phyloP scores from a whole-genome alignment of 2,888 invertebrate genomes.

The Leptinotarsa haldemani region DNA sequence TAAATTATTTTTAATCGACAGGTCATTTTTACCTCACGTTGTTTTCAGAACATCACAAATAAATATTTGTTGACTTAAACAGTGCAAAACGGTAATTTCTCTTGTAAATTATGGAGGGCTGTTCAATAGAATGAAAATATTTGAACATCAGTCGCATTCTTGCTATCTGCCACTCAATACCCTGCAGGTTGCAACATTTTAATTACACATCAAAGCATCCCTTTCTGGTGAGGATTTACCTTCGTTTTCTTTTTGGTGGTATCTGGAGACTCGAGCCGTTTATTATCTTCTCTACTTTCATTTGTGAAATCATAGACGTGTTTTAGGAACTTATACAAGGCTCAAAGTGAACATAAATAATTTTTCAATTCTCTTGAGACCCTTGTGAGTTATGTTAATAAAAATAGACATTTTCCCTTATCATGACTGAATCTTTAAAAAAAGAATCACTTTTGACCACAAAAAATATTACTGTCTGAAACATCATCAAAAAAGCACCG shows the following conservation, averaged over 20 bases:
- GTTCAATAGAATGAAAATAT: not conserved
- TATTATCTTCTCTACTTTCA: slow-evolving; percentile 4
- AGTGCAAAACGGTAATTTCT: too few relatives aligned
- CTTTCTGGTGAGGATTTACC: slow-evolving; percentile 5
- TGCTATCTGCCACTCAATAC: slow-evolving; percentile 15
- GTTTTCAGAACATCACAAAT: too few relatives aligned
- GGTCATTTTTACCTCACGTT: too few relatives aligned
- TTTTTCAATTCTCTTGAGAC: too few relatives aligned
- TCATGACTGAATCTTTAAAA: too few relatives aligned
- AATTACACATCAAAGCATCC: slow-evolving; percentile 11
- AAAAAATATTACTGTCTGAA: too few relatives aligned
- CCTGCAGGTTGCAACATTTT: slow-evolving; percentile 3
- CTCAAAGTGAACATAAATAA: not conserved
- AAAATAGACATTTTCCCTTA: too few relatives aligned
- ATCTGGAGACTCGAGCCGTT: not conserved
- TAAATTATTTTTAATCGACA: too few relatives aligned
- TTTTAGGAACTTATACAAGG: not conserved
- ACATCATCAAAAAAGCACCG: too few relatives aligned
- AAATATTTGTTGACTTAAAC: too few relatives aligned
- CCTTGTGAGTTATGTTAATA: too few relatives aligned
- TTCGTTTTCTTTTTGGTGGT: slow-evolving; percentile 4
- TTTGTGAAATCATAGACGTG: slow-evolving; percentile 1
- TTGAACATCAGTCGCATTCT: slow-evolving; percentile 2
- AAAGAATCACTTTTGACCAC: too few relatives aligned
- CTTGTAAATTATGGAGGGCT: not conserved